Evolutionary conservation across 2,113 vertebrate species (phyloP), one percentile per base, ranked within the genome.

Genomic region (Marmota monax): DNA sequence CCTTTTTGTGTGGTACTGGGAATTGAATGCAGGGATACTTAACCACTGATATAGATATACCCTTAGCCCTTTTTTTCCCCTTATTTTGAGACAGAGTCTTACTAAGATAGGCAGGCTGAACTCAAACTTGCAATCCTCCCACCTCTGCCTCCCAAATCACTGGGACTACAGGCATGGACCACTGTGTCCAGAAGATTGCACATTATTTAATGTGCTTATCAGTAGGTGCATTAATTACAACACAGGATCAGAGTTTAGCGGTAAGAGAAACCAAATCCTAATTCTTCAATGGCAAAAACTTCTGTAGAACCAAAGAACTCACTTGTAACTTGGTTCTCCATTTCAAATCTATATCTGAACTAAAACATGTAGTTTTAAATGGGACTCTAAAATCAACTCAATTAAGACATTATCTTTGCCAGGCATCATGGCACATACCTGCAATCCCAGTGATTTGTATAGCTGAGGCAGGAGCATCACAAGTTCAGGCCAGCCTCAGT

Each of bases 261-360:
- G 20, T 7, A 76, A 90, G 34, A 34, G 32, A 65, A n/a, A 5
- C 16, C 39, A 90, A 94, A 86, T 74, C 48, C 76, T 86, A 74
- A 80, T 39, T 82, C 65, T 90, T 90, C 53, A 84, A 45, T 32
- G 70, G 61, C 23, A 84, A 84, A 88, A 78, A 51, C 22, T 42
- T 87, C 5, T 69, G 16, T 5, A 20, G 45, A 48, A 32, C 25
- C 8, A 14, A 56, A 73, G 8, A 74, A 88, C 13, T 53, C 61
- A 34, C 61, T 70, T 83, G 45, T 53, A 53, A n/a, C 69, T 61
- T 23, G 2, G 20, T 69, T 70, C 23, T 77, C 48, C 34, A 18
- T 42, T 96, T 77, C 61, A 77, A 84, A 92, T 86, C 73, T n/a
- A 88, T 79, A 92, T 56, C 73, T 51, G 56, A 92, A 88, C 8